Percentiles rank a stretch among this genome's conserved stretches.
Conservation (phyloP, 2,888 invertebrate species). For the Neoaliturus tenellus region DNA sequence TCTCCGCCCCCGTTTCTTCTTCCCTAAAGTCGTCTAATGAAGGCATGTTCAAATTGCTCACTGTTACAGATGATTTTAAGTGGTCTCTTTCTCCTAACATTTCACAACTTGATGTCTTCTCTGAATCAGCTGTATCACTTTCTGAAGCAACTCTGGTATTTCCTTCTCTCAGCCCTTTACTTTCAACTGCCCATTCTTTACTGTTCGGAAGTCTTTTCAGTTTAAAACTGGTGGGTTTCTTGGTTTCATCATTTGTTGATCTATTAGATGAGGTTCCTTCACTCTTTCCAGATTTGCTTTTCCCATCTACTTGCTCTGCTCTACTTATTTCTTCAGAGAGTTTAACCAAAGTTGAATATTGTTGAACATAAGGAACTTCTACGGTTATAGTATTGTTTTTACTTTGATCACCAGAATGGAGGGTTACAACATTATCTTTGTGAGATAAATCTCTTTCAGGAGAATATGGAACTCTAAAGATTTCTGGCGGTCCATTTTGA, state of each 20-base stretch:
- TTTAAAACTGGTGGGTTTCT: constrained; percentile 54
- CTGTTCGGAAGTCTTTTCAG: constrained; percentile 53
- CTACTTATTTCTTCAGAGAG: constrained; percentile 53
- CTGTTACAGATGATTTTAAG: constrained; percentile 2
- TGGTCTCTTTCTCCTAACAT: not conserved
- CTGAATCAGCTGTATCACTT: not conserved
- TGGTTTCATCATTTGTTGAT: constrained; percentile 21
- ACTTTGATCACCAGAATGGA: constrained; percentile 51
- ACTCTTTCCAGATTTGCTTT: constrained; percentile 10
- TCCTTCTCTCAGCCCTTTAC: not conserved
- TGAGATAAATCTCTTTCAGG: constrained; percentile 42
- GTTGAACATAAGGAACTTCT: constrained; percentile 54
- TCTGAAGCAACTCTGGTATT: not conserved
- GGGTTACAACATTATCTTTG: constrained; percentile 49
- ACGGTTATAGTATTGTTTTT: constrained; percentile 52
- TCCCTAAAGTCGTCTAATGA: constrained; percentile 51
- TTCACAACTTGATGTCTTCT: not conserved
- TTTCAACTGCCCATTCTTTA: constrained; percentile 49
- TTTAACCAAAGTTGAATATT: constrained; percentile 53
- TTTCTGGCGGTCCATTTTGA: constrained; percentile 38
- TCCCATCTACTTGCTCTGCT: constrained; percentile 4
- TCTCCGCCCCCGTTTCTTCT: constrained; percentile 17
- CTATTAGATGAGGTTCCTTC: not conserved
- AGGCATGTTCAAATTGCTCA: constrained; percentile 49
- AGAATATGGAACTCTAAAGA: constrained; percentile 46